Base-by-base conservation (phyloP, 2,888 invertebrate genomes). In the Cryptus armator region DNA sequence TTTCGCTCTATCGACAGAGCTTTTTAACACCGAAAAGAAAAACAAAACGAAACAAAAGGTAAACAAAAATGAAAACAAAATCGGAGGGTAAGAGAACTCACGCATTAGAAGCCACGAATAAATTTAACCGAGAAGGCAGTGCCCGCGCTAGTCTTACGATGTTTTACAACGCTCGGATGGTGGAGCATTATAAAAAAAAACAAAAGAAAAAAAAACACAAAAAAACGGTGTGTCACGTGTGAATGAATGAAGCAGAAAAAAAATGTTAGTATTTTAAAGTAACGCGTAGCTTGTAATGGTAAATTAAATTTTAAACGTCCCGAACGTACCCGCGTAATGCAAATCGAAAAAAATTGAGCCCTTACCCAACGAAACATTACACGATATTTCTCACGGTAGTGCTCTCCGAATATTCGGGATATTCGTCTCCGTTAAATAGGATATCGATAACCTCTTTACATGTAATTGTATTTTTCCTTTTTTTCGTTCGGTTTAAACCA, bases 181-280 rank as follows among this genome's bases (percentile, higher is more conserved):
- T 67, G 77, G 81, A 81, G 53, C 59, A 72, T 62, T 62, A 46
- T 29, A 64, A 51, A 7, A 16, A 80, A 75, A 53, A 29, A 16
- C 56, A 68, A 76, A 75, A 53, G 16, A 48, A 51, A 68, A 46
- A 48, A 75, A 53, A 43, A 19, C 68, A 68, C 12, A 68, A 74
- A 24, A 16, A 14, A 24, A 64, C 16, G 19, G 56, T 70, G 46
- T 64, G 14, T 74, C 53, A 19, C 24, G 46, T 67, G 59, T 56
- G 53, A 44, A 43, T 51, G 64, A 56, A 70, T 53, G 64, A 79
- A 67, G 53, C 14, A 53, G 12, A 62, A 24, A 70, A 75, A 75
- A 84, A 71, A 68, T 70, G 81, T 76, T 85, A 82, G 85, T 85
- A 85, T 85, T 85, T 82, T 85, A 76, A 82, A 79, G 32, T 85